phyloP scores from a whole-genome alignment of 2,888 invertebrate species.

The Falcaria lacertinaria region DNA sequence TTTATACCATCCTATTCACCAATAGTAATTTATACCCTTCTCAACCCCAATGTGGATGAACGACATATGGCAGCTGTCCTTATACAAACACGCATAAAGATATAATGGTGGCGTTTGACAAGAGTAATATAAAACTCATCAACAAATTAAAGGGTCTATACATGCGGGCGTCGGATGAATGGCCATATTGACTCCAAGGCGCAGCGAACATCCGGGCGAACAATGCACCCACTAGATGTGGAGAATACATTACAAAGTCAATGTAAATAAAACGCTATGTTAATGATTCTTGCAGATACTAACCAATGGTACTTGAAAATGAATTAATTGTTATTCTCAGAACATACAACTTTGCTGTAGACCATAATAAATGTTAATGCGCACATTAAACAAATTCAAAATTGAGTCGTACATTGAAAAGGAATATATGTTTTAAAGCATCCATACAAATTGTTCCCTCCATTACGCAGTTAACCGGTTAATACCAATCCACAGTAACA shows the following conservation, averaged over 20 bases:
- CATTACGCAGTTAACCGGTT: no score
- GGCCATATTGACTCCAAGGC: constrained; percentile 44
- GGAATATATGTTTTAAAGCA: no score
- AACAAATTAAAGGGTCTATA: constrained; percentile 44
- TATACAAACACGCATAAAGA: constrained; percentile 6
- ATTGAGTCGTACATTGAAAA: no score
- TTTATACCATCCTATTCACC: neutral
- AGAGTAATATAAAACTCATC: constrained; percentile 41
- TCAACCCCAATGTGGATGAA: neutral
- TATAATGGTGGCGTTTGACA: constrained; percentile 22
- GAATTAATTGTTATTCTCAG: neutral
- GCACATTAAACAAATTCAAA: no score
- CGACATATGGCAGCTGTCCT: constrained; percentile 1
- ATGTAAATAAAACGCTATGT: neutral
- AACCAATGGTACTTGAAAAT: neutral
- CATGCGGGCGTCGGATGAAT: constrained; percentile 59
- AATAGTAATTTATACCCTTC: neutral
- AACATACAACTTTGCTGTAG: no score
- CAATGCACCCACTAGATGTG: constrained; percentile 3
- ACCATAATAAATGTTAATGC: no score
- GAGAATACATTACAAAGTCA: neutral
- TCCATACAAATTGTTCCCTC: no score
- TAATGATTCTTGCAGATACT: neutral
- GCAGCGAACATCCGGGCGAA: constrained; percentile 34
- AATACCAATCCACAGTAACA: no score